A percentile compares a stretch with the other conserved stretches of the same genome.
Evolutionary conservation across 2,797 vertebrate species (phyloP).

Genomic region (Uromys caudimaculatus): DNA sequence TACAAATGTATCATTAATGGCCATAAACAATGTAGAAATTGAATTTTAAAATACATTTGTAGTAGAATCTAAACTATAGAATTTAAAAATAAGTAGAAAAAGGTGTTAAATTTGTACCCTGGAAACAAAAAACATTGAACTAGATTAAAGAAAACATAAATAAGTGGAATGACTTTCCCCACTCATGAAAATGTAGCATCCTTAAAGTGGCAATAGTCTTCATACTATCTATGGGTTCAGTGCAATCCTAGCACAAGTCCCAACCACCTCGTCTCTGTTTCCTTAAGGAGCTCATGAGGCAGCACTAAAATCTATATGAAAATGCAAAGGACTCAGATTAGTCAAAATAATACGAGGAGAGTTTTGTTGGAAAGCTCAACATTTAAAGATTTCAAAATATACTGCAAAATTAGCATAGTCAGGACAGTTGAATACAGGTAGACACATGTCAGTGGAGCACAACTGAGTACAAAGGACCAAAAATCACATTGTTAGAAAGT

Average conservation of each 20-base stretch:
- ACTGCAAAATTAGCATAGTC: not conserved
- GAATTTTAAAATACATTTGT: not conserved
- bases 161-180: not conserved
- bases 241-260: not conserved
- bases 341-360: not conserved
- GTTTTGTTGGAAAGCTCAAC: not conserved
- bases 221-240: not conserved
- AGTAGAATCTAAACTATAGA: not conserved
- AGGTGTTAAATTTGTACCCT: not conserved
- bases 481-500: not conserved
- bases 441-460: not conserved
- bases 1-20: not conserved
- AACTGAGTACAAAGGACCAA: not conserved
- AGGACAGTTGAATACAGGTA: not conserved
- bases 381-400: conserved; percentile 7
- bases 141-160: not conserved
- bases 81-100: conserved; percentile 7
- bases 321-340: not conserved
- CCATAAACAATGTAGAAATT: not conserved
- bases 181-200: not conserved
- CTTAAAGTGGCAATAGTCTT: not conserved
- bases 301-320: not conserved
- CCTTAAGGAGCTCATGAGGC: not conserved
- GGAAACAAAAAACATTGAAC: not conserved
- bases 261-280: not conserved